These are phyloP conservation scores for Herminia tarsipennalis DNA, from an alignment of 2,888 invertebrate genomes.

Conservation along the genomic window DNA sequence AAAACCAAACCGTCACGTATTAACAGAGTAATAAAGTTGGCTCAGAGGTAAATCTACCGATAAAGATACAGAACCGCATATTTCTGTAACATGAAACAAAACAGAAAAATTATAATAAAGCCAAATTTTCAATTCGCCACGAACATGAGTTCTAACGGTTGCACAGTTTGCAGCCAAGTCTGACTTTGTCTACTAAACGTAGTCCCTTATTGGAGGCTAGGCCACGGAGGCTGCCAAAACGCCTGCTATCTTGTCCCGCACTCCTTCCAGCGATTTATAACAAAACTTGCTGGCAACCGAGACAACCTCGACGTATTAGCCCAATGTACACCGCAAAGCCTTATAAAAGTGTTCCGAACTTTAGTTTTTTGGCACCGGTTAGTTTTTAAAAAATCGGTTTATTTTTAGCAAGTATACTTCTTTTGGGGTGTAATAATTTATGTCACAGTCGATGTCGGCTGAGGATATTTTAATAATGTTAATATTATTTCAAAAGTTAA, in stretches of 20 bases:
- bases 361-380: conserved; percentile 41
- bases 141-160: conserved; percentile 23
- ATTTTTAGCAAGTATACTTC: too few relatives aligned
- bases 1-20: too few relatives aligned
- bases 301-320: conserved; percentile 50
- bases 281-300: conserved; percentile 58
- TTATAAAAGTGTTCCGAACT: conserved; percentile 45
- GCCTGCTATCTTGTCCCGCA: conserved; percentile 43
- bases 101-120: conserved; percentile 37
- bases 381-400: too few relatives aligned
- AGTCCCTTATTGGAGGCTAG: conserved; percentile 24
- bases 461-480: too few relatives aligned
- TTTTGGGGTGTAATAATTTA: too few relatives aligned
- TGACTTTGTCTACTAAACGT: conserved; percentile 17
- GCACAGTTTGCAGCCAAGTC: conserved; percentile 18
- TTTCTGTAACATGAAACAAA: conserved; percentile 8
- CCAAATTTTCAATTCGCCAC: conserved; percentile 42
- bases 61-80: conserved; percentile 1
- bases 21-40: too few relatives aligned
- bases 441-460: too few relatives aligned
- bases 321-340: conserved; percentile 43
- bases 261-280: conserved; percentile 53
- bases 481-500: too few relatives aligned
- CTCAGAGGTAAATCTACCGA: background rate
- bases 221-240: conserved; percentile 40